Conservation (phyloP, 2,113 vertebrate genomes). For the Notiomystis cincta region DNA sequence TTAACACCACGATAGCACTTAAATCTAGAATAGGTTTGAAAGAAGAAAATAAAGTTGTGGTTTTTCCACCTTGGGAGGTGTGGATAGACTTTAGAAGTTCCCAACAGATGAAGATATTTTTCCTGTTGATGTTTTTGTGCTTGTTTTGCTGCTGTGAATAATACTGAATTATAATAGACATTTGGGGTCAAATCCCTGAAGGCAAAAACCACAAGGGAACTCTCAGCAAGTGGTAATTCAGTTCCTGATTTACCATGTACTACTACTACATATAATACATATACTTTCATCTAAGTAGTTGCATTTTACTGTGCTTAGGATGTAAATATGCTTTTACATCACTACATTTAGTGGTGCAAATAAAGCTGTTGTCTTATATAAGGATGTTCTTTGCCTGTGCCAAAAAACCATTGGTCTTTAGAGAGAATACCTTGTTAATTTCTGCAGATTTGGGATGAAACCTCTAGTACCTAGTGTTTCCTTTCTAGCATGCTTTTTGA, state of each 20-base stretch:
- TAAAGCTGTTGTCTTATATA: not conserved
- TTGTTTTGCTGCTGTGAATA: not conserved
- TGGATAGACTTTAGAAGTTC: not conserved
- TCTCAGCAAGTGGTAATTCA: not conserved
- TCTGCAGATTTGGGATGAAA: not conserved
- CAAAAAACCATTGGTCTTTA: not conserved
- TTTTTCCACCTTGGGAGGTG: not conserved
- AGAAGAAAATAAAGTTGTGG: not conserved
- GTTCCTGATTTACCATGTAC: not conserved
- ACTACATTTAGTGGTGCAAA: not conserved
- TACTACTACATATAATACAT: not conserved
- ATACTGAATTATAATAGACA: not conserved
- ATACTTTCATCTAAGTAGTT: not conserved
- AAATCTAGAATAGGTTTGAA: not conserved
- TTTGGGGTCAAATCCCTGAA: not conserved
- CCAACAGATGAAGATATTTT: not conserved
- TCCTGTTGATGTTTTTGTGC: not conserved
- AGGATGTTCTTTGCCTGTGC: not conserved
- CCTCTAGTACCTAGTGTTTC: not conserved
- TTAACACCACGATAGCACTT: not conserved
- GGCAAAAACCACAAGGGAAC: not conserved
- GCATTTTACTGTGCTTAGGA: not conserved
- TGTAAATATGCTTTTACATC: not conserved
- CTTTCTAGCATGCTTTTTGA: not conserved
- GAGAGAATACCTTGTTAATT: not conserved